A percentile compares a stretch with the other conserved stretches of the same genome.
Conservation (phyloP, 2,888 invertebrate genomes). For the Liopterus haemorrhoidalis region DNA sequence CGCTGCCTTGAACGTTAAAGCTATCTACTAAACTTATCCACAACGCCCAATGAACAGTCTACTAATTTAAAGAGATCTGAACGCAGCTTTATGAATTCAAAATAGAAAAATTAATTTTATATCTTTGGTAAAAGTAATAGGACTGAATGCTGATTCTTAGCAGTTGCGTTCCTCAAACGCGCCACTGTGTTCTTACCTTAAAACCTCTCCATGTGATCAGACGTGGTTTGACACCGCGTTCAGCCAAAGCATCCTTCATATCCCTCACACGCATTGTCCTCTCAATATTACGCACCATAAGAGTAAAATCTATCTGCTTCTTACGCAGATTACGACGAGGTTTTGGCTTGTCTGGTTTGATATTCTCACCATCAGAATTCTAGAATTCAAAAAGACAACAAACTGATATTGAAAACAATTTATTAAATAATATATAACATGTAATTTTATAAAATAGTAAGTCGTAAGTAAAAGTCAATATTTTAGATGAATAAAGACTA, state of each 20-base stretch:
- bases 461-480: constrained; percentile 13
- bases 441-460: background rate
- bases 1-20: no score
- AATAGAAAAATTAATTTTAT: no score
- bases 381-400: no score
- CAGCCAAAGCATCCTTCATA: constrained; percentile 64
- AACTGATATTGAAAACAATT: constrained; percentile 13
- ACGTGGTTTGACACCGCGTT: constrained; percentile 69
- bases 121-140: no score
- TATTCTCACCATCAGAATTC: constrained; percentile 23
- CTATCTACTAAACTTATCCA: no score
- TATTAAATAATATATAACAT: constrained; percentile 3
- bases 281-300: constrained; percentile 65
- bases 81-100: no score
- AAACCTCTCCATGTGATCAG: constrained; percentile 63
- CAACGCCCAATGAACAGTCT: no score
- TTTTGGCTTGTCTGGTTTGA: constrained; percentile 7
- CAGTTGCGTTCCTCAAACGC: no score
- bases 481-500: constrained; percentile 7
- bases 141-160: no score
- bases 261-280: constrained; percentile 66
- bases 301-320: constrained; percentile 51
- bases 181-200: no score
- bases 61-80: no score
- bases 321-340: constrained; percentile 8